Evolutionary conservation across 2,113 vertebrate species (phyloP).

Genomic region (Labeo catla): DNA sequence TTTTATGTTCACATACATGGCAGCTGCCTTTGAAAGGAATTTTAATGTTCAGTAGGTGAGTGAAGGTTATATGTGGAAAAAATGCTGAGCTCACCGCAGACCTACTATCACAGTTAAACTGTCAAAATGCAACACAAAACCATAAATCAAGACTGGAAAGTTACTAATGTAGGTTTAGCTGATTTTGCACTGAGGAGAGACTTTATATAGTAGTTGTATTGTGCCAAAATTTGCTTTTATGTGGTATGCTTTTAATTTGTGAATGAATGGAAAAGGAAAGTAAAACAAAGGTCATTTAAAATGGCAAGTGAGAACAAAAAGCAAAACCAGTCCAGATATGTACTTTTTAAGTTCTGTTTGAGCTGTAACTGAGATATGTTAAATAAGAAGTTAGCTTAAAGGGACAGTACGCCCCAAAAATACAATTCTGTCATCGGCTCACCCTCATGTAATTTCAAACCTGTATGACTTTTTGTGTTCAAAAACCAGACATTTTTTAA

Average conservation of each 20-base stretch:
- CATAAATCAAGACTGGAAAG: background rate
- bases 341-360: background rate
- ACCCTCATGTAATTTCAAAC: background rate
- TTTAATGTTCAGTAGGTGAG: background rate
- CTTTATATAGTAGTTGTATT: background rate
- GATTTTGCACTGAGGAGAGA: slow-evolving; percentile 23
- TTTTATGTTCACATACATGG: slow-evolving; percentile 7
- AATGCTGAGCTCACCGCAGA: background rate
- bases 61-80: background rate
- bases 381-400: background rate
- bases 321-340: background rate
- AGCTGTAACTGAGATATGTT: background rate
- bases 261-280: background rate
- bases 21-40: background rate
- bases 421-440: background rate
- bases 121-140: background rate
- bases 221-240: slow-evolving; percentile 15
- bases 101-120: background rate
- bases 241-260: background rate
- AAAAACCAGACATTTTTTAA: background rate
- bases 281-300: background rate
- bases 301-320: background rate
- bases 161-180: background rate
- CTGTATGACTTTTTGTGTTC: background rate
- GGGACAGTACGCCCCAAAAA: background rate